Evolutionary conservation across 1,140 invertebrate genomes (phyloP), one percentile per base, ranked within the genome.

Genomic region (Cepaea nemoralis): DNA sequence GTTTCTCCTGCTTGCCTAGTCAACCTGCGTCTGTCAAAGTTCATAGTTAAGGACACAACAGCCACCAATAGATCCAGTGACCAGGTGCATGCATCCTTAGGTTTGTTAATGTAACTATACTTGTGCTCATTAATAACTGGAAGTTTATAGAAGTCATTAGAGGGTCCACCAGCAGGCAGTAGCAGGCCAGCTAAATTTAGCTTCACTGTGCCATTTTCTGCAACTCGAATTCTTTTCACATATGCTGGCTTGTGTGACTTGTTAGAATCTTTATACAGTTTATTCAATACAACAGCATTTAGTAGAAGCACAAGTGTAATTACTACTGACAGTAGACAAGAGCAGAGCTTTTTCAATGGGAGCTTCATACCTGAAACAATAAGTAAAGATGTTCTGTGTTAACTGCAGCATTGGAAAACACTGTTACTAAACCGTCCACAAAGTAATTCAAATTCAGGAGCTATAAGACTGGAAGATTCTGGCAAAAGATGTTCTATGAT

Each of bases 191-290:
- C 71, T 45, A 74, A 48, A 48, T 74, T 48, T 42, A 74, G 42
- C 42, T 50, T 45, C 8, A 74, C 27, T 6, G 12, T 16, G 27
- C 71, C 76, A 42, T 66, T 67, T 24, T 67, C 19, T 31, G 35
- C 42, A 22, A 78, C 12, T n/a, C 31, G 19, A 74, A 70, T 59
- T 45, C 67, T 42, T 70, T 69, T 73, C 69, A 59, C 79, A 78
- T 14, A 24, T n/a, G 75, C 16, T 35, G 24, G 24, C 16, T 19
- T 27, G 3, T 63, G 3, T 31, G n/a, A 31, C 2, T 63, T n/a
- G 5, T 19, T 63, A 31, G 59, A 63, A 2, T 63, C 6, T 2
- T 2, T 31, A 16, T 63, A 31, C 59, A 63, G 1, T 31, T 63
- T 63, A 31, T 31, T 63, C n/a, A 63, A 27, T 6, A 63, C 59